A percentile compares a stretch with the other conserved stretches of the same genome.
These are phyloP conservation scores for Ataeniobius toweri DNA, from an alignment of 2,797 vertebrate genomes.

Conservation along the genomic window DNA sequence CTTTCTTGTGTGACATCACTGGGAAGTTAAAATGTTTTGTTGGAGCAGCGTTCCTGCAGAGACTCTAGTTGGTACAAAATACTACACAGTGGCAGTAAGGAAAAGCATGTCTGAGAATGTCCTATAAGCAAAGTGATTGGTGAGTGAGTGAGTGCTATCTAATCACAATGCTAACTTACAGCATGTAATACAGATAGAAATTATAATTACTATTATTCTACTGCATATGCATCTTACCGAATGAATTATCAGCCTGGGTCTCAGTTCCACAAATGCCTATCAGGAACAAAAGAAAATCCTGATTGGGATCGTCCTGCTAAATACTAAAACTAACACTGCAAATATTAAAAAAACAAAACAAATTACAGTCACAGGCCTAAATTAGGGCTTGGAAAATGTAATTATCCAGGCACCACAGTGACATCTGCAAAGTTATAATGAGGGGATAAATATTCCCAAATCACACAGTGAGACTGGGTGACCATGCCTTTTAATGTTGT, in stretches of 20 bases:
- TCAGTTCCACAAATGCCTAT: background rate
- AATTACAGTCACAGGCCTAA: background rate
- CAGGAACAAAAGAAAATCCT: background rate
- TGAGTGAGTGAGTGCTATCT: too few species aligned
- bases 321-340: background rate
- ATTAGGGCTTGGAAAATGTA: background rate
- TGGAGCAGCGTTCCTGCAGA: background rate
- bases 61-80: background rate
- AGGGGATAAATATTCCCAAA: constrained; percentile 14
- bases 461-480: constrained; percentile 8
- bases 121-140: too few species aligned
- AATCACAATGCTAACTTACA: too few species aligned
- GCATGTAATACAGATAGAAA: too few species aligned
- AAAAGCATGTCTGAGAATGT: too few species aligned
- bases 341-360: background rate
- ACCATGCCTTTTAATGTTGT: constrained; percentile 10
- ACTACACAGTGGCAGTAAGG: too few species aligned
- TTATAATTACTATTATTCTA: too few species aligned
- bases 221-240: too few species aligned
- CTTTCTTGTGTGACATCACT: background rate
- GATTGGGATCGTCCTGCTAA: background rate
- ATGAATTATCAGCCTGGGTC: background rate
- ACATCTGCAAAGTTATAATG: background rate
- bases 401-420: background rate
- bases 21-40: too few species aligned